Conservation (phyloP, 2,113 vertebrate genomes). For the Limanda limanda region DNA sequence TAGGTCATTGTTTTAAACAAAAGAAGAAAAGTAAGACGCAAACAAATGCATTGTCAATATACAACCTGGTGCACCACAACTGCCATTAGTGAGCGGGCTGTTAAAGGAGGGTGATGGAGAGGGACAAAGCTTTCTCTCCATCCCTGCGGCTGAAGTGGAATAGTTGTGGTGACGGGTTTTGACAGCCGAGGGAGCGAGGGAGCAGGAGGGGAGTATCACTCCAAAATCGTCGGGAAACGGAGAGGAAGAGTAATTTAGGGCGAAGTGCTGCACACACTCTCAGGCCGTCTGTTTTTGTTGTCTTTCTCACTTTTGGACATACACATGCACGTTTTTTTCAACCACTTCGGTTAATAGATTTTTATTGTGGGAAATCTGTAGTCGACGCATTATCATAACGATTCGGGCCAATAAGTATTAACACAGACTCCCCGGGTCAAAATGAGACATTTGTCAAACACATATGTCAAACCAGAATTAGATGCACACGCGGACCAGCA, state of each 20-base stretch:
- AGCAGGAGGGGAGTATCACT: conserved; percentile 69
- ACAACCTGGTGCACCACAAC: conserved; percentile 41
- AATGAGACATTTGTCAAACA: conserved; percentile 66
- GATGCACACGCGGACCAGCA: conserved; percentile 47
- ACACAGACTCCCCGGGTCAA: conserved; percentile 44
- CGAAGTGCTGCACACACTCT: conserved; percentile 38
- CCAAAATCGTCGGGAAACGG: conserved; percentile 68
- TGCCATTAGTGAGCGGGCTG: conserved; percentile 48
- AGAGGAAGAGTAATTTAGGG: conserved; percentile 66
- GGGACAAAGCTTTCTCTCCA: conserved; percentile 60
- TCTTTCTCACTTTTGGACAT: conserved; percentile 46
- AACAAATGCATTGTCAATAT: conserved; percentile 33
- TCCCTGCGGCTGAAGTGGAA: conserved; percentile 71
- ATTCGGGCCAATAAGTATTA: conserved; percentile 65
- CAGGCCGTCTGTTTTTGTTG: conserved; percentile 30
- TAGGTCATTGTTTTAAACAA: conserved; percentile 29
- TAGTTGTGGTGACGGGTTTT: conserved; percentile 76
- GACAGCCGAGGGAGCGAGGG: conserved; percentile 76
- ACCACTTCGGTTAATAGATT: conserved; percentile 23
- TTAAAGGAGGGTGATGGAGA: conserved; percentile 60
- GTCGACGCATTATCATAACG: conserved; percentile 60
- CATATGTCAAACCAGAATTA: conserved; percentile 54
- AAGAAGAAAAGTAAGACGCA: background rate
- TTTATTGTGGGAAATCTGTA: conserved; percentile 36
- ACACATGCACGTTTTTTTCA: conserved; percentile 2